Base-by-base conservation (phyloP, 1,140 invertebrate species). In the Acromyrmex echinatior region DNA sequence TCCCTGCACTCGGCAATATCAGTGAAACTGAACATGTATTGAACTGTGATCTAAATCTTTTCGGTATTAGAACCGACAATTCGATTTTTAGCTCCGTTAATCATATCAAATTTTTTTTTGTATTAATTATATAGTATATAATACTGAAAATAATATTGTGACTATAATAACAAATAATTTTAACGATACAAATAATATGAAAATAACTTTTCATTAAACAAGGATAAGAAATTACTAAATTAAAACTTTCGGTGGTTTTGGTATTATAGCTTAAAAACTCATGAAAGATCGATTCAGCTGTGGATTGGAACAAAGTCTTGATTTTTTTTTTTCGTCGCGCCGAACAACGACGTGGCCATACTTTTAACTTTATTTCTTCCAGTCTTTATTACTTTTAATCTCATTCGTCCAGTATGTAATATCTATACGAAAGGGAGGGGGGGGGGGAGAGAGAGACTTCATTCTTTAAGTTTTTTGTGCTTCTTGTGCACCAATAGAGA, bases 241-340 rank as follows among this genome's bases (percentile, higher is more conserved):
- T 45, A 45, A 45, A 35, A 9, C 35, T 10, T 45, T 45, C 39
- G 39, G 3, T 7, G 7, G 39, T 10, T 45, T 2, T 12, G 9
- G 2, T 45, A 9, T 45, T 45, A 77, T 18, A n/a, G n/a, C 56
- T 62, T 2, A 5, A 65, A 53, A 4, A 49, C 14, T 56, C 21
- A 45, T 45, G 31, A 31, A 53, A 77, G 14, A 16, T 65, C 62
- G 51, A 28, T 73, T 9, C 14, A 14, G 6, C 45, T 53, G 35
- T 45, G 28, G 51, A 84, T n/a, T 31, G 70, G 82, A 90, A 90
- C 74, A 73, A 90, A 90, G 87, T 85, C 74, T 79, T 87, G 62
- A 51, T 45, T 58, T 35, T n/a, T 35, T 35, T 65, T 62, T 90
- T 90, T 90, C 62, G 76, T 73, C 73, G n/a, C 73, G 58, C 14